Base-by-base conservation (phyloP, 2,888 invertebrate species). In the Ecdyonurus torrentis region DNA sequence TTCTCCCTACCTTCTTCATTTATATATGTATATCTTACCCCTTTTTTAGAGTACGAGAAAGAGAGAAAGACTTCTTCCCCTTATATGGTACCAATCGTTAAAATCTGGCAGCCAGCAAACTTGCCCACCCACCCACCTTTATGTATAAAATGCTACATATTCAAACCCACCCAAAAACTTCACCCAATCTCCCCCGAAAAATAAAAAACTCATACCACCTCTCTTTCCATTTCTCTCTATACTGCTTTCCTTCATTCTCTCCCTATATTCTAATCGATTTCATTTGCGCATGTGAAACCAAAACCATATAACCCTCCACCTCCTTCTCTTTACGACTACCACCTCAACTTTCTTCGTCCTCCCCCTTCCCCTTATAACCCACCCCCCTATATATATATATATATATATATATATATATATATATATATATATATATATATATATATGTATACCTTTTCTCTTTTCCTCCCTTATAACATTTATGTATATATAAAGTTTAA, bases 181-280 rank as follows among this genome's bases (percentile, higher is more conserved):
- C n/a, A n/a, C n/a, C 15, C 37, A 15, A 10, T 37, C 37, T 37
- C 37, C 37, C 37, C 37, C 37, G 15, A 37, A n/a, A n/a, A n/a
- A n/a, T n/a, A n/a, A n/a, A 37, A 37, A 37, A 5, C 37, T 10
- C 37, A 5, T 15, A 5, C 37, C 15, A 10, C 37, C 37, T 37
- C 37, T 10, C 7, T 37, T 15, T 37, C 37, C 37, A 37, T 37
- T n/a, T n/a, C n/a, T n/a, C 37, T 37, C 37, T 15, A 37, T 15
- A 37, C 37, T 37, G 37, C 37, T 37, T 37, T 37, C 37, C 37
- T 37, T 37, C 37, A 37, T 37, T 37, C 65, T 67, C 69, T 79
- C 81, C 80, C 62, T 20, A 55, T 80, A 81, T 81, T 81, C 81
- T 81, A 81, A 82, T 81, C 81, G 81, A 82, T 82, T 81, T 80